Base-by-base conservation (phyloP, 2,888 invertebrate species). In the Drosophila hawaiiensis region DNA sequence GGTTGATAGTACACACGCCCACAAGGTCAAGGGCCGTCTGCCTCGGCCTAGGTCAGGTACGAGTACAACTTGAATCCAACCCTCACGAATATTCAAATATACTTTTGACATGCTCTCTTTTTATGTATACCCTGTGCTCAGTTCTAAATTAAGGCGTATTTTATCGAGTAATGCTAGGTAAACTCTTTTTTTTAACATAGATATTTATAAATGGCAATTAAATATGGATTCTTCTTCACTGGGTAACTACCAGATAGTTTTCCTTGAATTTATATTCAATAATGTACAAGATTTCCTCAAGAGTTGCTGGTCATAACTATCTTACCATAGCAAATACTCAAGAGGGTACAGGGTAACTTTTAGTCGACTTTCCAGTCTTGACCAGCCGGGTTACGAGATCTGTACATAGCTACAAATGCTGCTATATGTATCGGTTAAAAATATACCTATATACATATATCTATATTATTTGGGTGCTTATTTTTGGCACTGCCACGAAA, bases 11-110 rank as follows among this genome's bases (percentile, higher is more conserved):
- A 62, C 74, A 79, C 12, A 55, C 73, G 63, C 78, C 61, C 60
- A 66, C 90, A 84, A 84, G 84, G 84, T 84, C 84, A 84, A 84
- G 90, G 90, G 90, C 84, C 90, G 65, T 74, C 69, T 83, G 69
- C 67, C 71, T 62, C 76, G 68, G 80, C 80, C 89, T 90, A 89
- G 83, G 73, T 83, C 84, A 81, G 75, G 89, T 79, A 54, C 68
- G 71, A 76, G 68, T 43, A 80, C 61, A 78, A 81, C 78, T 67
- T 67, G 54, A 76, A 53, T 58, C 66, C 81, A 80, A 55, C 77
- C 70, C 81, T 71, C 70, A 59, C 53, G 37, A 65, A 70, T 70
- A 80, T 80, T 76, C 67, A 80, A 76, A 78, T 75, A 68, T 63
- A 66, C 76, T 65, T 60, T 59, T 49, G 50, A 60, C 47, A 55